Evolutionary conservation across 2,797 vertebrate species (phyloP).

Genomic region (Chelon labrosus): DNA sequence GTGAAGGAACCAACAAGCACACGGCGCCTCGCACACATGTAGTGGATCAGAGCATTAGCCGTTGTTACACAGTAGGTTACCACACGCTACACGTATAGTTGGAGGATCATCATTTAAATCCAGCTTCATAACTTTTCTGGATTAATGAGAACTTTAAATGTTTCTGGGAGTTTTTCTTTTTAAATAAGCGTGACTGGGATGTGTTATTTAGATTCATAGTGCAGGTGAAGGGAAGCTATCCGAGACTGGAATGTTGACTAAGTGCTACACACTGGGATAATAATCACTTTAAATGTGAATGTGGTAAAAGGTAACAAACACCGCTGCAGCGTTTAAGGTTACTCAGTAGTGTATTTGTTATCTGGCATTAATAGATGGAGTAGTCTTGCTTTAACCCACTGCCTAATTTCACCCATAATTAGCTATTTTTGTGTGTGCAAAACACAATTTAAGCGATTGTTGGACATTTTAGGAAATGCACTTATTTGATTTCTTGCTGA

Average conservation of each 20-base stretch:
- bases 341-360: background rate
- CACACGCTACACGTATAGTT: background rate
- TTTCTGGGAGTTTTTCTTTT: slow-evolving; percentile 11
- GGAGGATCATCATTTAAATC: background rate
- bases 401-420: background rate
- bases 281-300: slow-evolving; percentile 8
- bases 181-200: slow-evolving; percentile 1
- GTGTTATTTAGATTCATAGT: slow-evolving; percentile 23
- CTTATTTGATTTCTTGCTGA: no score
- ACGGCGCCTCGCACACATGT: slow-evolving; percentile 6
- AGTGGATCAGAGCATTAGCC: no score
- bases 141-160: slow-evolving; percentile 10
- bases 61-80: no score
- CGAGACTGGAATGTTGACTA: slow-evolving; percentile 13
- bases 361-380: background rate
- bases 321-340: slow-evolving; percentile 5
- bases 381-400: background rate
- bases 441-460: no score
- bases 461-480: no score
- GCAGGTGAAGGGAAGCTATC: slow-evolving; percentile 17
- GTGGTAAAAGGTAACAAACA: slow-evolving; percentile 17
- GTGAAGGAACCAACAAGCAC: slow-evolving; percentile 33
- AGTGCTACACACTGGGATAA: background rate
- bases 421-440: no score
- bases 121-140: slow-evolving; percentile 3